Base-by-base conservation (phyloP, 2,888 invertebrate genomes). In the Aquatica leii region DNA sequence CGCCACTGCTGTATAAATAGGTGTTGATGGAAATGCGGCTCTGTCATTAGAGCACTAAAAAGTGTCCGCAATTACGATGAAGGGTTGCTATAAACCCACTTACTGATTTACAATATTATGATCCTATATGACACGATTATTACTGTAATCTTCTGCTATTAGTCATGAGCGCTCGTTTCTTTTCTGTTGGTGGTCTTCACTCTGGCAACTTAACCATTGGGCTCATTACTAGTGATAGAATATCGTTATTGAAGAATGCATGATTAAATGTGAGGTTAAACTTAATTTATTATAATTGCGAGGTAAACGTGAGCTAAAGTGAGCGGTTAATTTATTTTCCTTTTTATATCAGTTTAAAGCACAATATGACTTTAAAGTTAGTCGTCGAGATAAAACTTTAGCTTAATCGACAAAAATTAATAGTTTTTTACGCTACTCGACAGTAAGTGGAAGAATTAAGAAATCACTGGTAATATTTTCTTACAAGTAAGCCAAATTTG, bases 121-220 rank as follows among this genome's bases (percentile, higher is more conserved):
- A 65, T 67, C 61, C 71, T 71, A 55, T 61, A 77, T 77, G 77
- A 77, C 78, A 77, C 69, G 75, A 71, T 77, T 78, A 78, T 78
- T 77, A 77, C 76, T 72, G 78, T 78, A 77, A 78, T 78, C 74
- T 75, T 73, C 70, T 67, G 72, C 77, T 77, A 78, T 78, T 78
- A 78, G 78, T 77, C 77, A 77, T 75, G 74, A 77, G 69, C 73
- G 74, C 73, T 76, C 74, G 75, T 75, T 69, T 77, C 74, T 73
- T 72, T 73, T 68, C 69, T 68, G 69, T 76, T 74, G 78, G 77
- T 78, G 77, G 77, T 78, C 77, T 74, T 21, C 35, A 55, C 59
- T 41, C 37, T 41, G 17, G 48, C 49, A 50, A 43, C 14, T 54
- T 55, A 59, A 59, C 54, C 35, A 63, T 43, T 37, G 37, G 55